Evolutionary conservation across 2,888 invertebrate species (phyloP).

Genomic region (Hermaeophaga mercurialis): DNA sequence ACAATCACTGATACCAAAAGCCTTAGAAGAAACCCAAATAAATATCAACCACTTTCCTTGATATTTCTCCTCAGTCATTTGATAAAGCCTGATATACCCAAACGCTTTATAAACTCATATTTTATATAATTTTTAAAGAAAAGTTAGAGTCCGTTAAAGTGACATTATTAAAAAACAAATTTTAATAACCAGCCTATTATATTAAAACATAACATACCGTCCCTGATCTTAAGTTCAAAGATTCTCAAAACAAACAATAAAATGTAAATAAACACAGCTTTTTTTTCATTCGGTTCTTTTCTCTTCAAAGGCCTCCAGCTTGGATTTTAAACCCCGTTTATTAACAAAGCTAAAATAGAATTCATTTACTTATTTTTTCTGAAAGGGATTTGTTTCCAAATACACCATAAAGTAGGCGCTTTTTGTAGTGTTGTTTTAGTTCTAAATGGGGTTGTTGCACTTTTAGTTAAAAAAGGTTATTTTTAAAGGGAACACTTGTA

Average conservation of each 20-base stretch:
- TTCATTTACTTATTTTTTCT: slow-evolving; percentile 22
- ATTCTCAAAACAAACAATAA: slow-evolving; percentile 17
- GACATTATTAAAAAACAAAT: neutral
- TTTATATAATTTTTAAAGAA: too few species aligned
- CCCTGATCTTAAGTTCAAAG: slow-evolving; percentile 15
- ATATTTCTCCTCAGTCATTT: too few species aligned
- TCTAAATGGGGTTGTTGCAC: slow-evolving; percentile 9
- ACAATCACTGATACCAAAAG: too few species aligned
- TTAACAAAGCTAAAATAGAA: slow-evolving; percentile 29
- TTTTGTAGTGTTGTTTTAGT: slow-evolving; percentile 22
- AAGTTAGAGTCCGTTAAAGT: too few species aligned
- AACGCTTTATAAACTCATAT: too few species aligned
- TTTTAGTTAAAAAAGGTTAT: neutral
- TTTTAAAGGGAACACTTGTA: slow-evolving; percentile 9
- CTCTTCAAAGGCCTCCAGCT: slow-evolving; percentile 20
- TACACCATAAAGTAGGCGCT: slow-evolving; percentile 2
- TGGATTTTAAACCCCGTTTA: slow-evolving; percentile 17
- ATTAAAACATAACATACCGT: neutral
- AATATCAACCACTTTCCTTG: too few species aligned
- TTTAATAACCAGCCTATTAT: neutral
- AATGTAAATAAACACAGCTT: slow-evolving; percentile 16
- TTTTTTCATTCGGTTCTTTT: slow-evolving; percentile 14
- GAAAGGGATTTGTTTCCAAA: slow-evolving; percentile 17
- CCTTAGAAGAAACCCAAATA: too few species aligned
- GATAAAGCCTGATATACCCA: too few species aligned